Evolutionary conservation across 2,797 vertebrate species (phyloP).

Genomic region (Coregonus ussuriensis): DNA sequence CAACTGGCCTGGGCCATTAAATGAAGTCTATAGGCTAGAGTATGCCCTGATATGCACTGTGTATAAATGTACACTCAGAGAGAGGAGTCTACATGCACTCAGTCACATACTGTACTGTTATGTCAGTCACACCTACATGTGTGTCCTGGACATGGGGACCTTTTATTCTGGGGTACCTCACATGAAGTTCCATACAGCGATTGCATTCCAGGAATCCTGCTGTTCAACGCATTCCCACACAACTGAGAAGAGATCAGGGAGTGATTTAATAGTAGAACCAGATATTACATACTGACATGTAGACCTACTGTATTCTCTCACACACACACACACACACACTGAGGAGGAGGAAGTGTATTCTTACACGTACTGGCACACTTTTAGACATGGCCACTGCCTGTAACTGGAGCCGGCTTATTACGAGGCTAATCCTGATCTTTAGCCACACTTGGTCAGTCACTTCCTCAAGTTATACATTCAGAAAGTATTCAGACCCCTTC

Average conservation of each 20-base stretch:
- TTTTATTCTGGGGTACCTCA: slow-evolving; percentile 54
- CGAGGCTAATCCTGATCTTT: too few relatives aligned
- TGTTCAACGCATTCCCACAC: too few relatives aligned
- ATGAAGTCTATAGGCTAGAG: slow-evolving; percentile 93
- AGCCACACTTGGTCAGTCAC: slow-evolving; percentile 11
- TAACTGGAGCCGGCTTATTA: slow-evolving; percentile 27
- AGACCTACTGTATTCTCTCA: not conserved
- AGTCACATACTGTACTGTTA: slow-evolving; percentile 50
- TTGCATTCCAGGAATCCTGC: slow-evolving; percentile 38
- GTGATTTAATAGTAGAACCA: not conserved
- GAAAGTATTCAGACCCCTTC: too few relatives aligned
- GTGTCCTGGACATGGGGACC: slow-evolving; percentile 19
- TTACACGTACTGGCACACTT: not conserved
- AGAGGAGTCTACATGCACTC: slow-evolving; percentile 50
- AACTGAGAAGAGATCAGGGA: not conserved
- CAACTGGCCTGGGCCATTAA: slow-evolving; percentile 91
- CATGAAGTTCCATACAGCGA: slow-evolving; percentile 34
- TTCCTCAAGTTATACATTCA: slow-evolving; percentile 6
- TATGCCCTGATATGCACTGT: slow-evolving; percentile 72
- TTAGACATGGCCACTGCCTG: slow-evolving; percentile 1
- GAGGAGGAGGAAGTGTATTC: not conserved
- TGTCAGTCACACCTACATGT: slow-evolving; percentile 35
- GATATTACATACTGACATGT: not conserved
- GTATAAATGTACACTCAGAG: slow-evolving; percentile 55
- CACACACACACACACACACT: not conserved